phyloP scores from a whole-genome alignment of 2,797 vertebrate genomes.

The Neosilurus hyrtlii region DNA sequence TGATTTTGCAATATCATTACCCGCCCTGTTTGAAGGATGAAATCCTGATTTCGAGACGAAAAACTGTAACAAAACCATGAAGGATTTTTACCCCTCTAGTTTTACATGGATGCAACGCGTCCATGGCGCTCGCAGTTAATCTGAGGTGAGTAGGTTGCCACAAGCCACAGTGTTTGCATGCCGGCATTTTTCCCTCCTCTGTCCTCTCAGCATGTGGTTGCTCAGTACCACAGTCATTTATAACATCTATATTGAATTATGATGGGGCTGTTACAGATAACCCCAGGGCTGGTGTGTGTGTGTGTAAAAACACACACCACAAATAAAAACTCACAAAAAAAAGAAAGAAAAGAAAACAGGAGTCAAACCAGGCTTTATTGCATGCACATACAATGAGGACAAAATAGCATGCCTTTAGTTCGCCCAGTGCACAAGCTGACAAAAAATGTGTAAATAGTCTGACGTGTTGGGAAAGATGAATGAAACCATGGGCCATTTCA shows the following conservation, averaged over 20 bases:
- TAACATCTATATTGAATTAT: constrained; percentile 50
- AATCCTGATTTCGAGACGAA: not conserved
- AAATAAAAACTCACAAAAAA: no score
- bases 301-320: no score
- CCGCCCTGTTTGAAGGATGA: not conserved
- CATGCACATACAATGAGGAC: not conserved
- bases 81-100: not conserved
- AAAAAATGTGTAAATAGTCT: constrained; percentile 2
- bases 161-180: constrained; percentile 54
- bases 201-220: constrained; percentile 49
- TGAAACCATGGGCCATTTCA: not conserved
- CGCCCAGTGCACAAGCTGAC: constrained; percentile 1
- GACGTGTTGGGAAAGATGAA: not conserved
- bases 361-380: constrained; percentile 24
- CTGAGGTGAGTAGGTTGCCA: constrained; percentile 41
- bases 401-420: constrained; percentile 6
- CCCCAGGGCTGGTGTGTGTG: constrained; percentile 20
- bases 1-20: not conserved
- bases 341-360: constrained; percentile 25
- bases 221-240: constrained; percentile 61
- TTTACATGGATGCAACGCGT: constrained; percentile 33
- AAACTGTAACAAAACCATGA: not conserved
- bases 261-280: constrained; percentile 38
- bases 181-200: constrained; percentile 30
- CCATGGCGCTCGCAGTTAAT: constrained; percentile 39